phyloP scores from a whole-genome alignment of 2,888 invertebrate species.

The Conistra vaccinii region DNA sequence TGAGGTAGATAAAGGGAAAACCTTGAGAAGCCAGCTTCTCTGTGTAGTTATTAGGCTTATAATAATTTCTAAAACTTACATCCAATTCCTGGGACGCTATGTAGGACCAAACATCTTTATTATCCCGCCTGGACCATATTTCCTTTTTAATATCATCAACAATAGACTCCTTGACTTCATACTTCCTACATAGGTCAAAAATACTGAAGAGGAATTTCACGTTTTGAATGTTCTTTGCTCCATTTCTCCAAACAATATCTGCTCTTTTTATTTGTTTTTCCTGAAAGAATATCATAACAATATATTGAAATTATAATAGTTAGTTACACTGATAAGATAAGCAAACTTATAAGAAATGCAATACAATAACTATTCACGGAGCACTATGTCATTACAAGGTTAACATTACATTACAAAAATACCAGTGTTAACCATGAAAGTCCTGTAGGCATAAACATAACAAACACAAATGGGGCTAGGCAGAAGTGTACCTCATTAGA shows the following conservation, averaged over 20 bases:
- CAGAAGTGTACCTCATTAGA: neutral
- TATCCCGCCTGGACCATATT: slow-evolving; percentile 80
- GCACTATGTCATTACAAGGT: neutral
- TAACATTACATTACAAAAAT: neutral
- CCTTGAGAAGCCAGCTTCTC: neutral
- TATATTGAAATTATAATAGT: neutral
- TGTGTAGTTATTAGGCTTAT: neutral
- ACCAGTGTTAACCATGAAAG: neutral
- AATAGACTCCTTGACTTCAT: slow-evolving; percentile 90
- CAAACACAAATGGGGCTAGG: neutral
- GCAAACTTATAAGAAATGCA: neutral
- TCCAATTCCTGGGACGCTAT: slow-evolving; percentile 85
- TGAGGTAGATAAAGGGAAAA: too few relatives aligned
- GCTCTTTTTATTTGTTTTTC: slow-evolving; percentile 90
- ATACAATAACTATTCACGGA: neutral
- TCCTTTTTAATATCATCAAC: slow-evolving; percentile 82
- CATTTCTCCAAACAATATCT: slow-evolving; percentile 91
- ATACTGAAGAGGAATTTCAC: slow-evolving; percentile 91
- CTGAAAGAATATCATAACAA: slow-evolving; percentile 71
- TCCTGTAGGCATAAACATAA: neutral
- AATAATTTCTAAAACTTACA: slow-evolving; percentile 69
- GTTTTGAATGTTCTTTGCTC: slow-evolving; percentile 89
- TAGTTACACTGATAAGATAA: neutral
- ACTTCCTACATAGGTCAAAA: slow-evolving; percentile 90
- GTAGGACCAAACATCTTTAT: slow-evolving; percentile 84